These are phyloP conservation scores for Nothocercus julius DNA, from an alignment of 2,113 vertebrate species.

Conservation along the genomic window DNA sequence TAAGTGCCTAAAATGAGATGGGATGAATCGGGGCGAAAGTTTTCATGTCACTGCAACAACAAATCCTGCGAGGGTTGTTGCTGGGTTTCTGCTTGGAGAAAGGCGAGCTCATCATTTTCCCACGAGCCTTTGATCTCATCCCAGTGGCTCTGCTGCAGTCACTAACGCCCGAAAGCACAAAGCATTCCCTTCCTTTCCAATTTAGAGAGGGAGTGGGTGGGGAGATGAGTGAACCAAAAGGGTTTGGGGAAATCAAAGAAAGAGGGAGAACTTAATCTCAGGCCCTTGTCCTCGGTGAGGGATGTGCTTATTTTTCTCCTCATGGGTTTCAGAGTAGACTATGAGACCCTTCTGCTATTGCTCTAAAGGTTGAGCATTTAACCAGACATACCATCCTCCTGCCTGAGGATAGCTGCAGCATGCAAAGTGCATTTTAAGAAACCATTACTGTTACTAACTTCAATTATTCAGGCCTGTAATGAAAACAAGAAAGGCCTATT, in stretches of 20 bases:
- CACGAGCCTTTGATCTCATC: conserved; percentile 19
- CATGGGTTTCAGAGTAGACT: neutral
- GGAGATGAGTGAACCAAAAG: neutral
- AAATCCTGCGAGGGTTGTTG: neutral
- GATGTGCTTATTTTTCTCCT: neutral
- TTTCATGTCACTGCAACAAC: neutral
- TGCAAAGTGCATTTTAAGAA: conserved; percentile 1
- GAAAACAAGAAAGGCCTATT: conserved; percentile 1
- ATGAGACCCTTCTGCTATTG: neutral
- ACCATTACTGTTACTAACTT: neutral
- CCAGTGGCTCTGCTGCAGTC: neutral
- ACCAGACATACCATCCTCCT: neutral
- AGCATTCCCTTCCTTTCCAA: neutral
- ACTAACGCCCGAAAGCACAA: conserved; percentile 29
- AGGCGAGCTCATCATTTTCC: conserved; percentile 25
- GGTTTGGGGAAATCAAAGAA: neutral
- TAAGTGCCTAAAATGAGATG: neutral
- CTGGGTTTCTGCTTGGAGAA: neutral
- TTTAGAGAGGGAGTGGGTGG: neutral
- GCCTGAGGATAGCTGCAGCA: neutral
- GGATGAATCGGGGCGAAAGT: neutral
- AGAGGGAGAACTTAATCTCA: neutral
- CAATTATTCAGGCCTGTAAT: neutral
- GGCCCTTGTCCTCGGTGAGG: neutral
- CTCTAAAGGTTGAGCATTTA: neutral